Evolutionary conservation across 2,888 invertebrate genomes (phyloP).

Genomic region (Mythimna ferrago): DNA sequence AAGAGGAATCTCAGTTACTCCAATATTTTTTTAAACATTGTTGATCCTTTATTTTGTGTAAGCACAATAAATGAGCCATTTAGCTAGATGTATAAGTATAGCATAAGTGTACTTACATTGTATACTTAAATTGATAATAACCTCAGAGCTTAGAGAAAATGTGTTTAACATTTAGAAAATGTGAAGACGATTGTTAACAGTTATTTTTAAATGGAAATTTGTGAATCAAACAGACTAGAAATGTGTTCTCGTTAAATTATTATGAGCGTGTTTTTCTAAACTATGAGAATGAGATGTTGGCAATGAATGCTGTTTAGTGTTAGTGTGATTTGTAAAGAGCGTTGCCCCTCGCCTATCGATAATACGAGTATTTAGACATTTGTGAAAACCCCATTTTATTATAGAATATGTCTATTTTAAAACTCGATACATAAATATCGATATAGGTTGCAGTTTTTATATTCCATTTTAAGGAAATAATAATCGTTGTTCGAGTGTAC

Average conservation of each 20-base stretch:
- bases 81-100: slow-evolving; percentile 74
- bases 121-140: slow-evolving; percentile 76
- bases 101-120: slow-evolving; percentile 63
- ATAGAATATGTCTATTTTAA: slow-evolving; percentile 51
- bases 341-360: slow-evolving; percentile 28
- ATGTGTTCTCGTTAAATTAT: slow-evolving; percentile 81
- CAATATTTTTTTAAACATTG: slow-evolving; percentile 75
- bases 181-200: slow-evolving; percentile 71
- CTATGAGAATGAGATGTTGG: slow-evolving; percentile 53
- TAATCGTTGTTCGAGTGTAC: slow-evolving; percentile 42
- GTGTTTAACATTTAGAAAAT: slow-evolving; percentile 70
- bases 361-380: slow-evolving; percentile 25
- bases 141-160: slow-evolving; percentile 80
- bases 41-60: slow-evolving; percentile 70
- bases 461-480: slow-evolving; percentile 60
- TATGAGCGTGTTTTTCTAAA: slow-evolving; percentile 64
- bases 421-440: slow-evolving; percentile 52
- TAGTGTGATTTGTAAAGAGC: slow-evolving; percentile 44
- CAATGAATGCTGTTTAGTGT: slow-evolving; percentile 52
- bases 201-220: slow-evolving; percentile 64
- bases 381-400: slow-evolving; percentile 60
- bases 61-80: slow-evolving; percentile 77
- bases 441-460: slow-evolving; percentile 52
- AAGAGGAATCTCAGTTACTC: slow-evolving; percentile 77
- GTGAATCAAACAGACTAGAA: slow-evolving; percentile 70